phyloP scores from a whole-genome alignment of 2,113 vertebrate genomes.

The Smithornis capensis region DNA sequence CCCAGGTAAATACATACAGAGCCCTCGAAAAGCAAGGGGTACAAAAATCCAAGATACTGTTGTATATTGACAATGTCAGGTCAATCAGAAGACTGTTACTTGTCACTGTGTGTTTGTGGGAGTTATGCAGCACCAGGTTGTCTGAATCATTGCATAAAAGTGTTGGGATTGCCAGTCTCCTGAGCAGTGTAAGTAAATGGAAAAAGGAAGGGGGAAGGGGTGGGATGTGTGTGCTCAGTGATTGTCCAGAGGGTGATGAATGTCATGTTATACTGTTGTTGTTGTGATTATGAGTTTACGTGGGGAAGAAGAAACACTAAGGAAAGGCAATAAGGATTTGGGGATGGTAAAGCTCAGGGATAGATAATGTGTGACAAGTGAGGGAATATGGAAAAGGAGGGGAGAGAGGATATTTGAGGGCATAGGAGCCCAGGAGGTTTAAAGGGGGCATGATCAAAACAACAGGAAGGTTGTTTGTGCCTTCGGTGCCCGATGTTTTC shows the following conservation, averaged over 20 bases:
- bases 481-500: fast-evolving
- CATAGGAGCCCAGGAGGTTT: background rate
- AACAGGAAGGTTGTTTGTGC: background rate
- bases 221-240: background rate
- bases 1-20: background rate
- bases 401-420: background rate
- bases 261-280: fast-evolving
- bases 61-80: background rate
- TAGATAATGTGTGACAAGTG: background rate
- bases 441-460: background rate
- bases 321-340: background rate
- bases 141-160: fast-evolving
- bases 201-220: background rate
- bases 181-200: background rate
- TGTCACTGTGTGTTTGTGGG: background rate
- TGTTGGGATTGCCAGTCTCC: background rate
- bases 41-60: background rate
- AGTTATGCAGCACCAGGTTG: background rate
- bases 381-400: background rate
- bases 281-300: background rate
- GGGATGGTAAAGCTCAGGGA: background rate
- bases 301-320: background rate
- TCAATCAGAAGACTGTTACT: background rate
- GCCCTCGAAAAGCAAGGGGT: background rate
- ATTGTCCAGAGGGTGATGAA: background rate